Evolutionary conservation across 2,113 vertebrate species (phyloP), one percentile per base, ranked within the genome.

Genomic region (Passerina amoena): DNA sequence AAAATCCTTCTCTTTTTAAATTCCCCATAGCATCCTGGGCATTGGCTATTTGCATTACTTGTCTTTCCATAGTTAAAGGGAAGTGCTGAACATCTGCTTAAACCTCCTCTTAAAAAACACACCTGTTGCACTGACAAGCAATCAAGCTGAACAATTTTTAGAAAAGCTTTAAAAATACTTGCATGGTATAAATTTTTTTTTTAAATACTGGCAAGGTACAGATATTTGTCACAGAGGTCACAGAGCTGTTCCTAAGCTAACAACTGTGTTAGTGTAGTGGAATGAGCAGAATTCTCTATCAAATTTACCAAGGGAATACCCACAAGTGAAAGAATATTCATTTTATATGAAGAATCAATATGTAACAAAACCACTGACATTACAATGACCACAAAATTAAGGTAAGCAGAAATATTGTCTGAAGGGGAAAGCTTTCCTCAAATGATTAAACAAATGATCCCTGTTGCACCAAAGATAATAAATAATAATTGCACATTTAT

Each of bases 261-360:
- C 10, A 75, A 6, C 50, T 24, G 1, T 12, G 12, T 25, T 73
- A 31, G 0, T 28, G 16, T 1, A 65, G 30, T 44, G 33, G 14
- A 82, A 65, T n/a, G 42, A 80, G 25, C 42, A 69, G 31, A 89
- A 83, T 88, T 65, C 30, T 31, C 42, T 53, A 82, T 31, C 59
- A 92, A 51, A 38, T 86, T 45, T 73, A 68, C 45, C 64, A 60
- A 78, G 65, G 37, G 56, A 82, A 77, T 53, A 70, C 14, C 71
- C 51, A 6, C 61, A 85, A 82, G 51, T 40, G 54, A 92, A 81
- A 78, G 44, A 80, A 65, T 60, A 82, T 76, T 91, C 37, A 90
- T 83, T 88, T 51, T 40, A 63, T 50, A 56, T 54, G 54, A 92
- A 80, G 47, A 86, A 92, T 70, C 82, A 66, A 88, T 91, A 45